Conservation (phyloP, 1,140 invertebrate species). For the Lepidotrigona ventralis region DNA sequence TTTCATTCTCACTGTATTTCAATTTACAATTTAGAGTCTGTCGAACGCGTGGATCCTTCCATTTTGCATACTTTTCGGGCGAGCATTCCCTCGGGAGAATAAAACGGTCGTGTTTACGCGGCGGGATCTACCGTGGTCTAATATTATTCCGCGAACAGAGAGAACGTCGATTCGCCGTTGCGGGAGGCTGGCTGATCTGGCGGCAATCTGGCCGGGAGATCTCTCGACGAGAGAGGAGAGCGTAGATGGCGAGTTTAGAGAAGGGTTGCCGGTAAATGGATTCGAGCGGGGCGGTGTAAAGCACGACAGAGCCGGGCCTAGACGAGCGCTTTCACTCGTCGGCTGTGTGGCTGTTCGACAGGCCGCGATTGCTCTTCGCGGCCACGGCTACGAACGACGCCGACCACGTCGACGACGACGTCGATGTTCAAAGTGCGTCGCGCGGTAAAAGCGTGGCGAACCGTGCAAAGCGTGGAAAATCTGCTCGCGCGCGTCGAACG, state of each 20-base stretch:
- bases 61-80: too few relatives aligned
- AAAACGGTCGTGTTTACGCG: neutral
- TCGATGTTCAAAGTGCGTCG: neutral
- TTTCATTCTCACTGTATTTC: too few relatives aligned
- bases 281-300: neutral
- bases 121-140: neutral
- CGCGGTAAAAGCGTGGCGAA: conserved; percentile 13
- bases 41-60: too few relatives aligned
- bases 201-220: neutral
- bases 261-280: conserved; percentile 13
- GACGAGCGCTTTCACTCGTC: neutral
- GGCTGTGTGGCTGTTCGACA: neutral
- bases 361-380: neutral
- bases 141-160: neutral
- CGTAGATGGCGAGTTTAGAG: conserved; percentile 23
- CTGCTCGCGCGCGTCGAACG: neutral
- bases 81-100: neutral
- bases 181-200: neutral
- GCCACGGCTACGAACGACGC: too few relatives aligned
- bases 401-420: too few relatives aligned
- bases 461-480: neutral
- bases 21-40: too few relatives aligned
- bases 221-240: neutral
- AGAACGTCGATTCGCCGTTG: neutral
- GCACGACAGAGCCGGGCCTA: neutral